Evolutionary conservation across 2,113 vertebrate species (phyloP), one percentile per base, ranked within the genome.

Genomic region (Thamnophis sirtalis): DNA sequence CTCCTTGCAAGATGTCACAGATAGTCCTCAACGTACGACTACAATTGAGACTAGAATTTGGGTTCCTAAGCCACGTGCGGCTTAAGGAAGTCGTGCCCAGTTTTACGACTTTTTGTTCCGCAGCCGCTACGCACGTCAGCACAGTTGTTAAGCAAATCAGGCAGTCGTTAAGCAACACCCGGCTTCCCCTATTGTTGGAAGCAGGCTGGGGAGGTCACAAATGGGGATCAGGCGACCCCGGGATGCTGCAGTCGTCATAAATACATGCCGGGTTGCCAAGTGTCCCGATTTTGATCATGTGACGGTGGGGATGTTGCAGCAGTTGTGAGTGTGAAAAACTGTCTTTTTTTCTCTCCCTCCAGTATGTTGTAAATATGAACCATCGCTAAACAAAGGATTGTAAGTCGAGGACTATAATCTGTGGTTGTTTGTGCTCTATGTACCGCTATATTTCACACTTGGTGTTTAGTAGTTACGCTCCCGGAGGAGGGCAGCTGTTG

Each of bases 11-110:
- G 58, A 28, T 28, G 24, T 28, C 3, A 10, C 26, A 60, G 55
- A 6, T 21, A 21, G 26, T 60, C 58, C 24, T 60, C 9, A 9
- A 26, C 9, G 10, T 10, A 63, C 3, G 9, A 28, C 10, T 4
- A 11, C 4, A 63, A 28, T 5, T 28, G 3, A 63, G 26, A 63
- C 60, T 1, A 28, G 10, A 4, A 28, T 63, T 28, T 63, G 0
- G 1, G 26, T n/a, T 28, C 10, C 60, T 63, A n/a, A 13, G 10
- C 60, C 26, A 28, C 3, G 9, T 1, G 3, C 0, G 0, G 1
- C 10, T 63, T 63, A n/a, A 63, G 60, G 4, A 63, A 63, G 26
- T 28, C 1, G 26, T 10, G 10, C 3, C 26, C 60, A 63, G 26
- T 63, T 63, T 63, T 28, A 11, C 3, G 1, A 28, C 60, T 28